These are phyloP conservation scores for Ligdia adustata DNA, from an alignment of 2,888 invertebrate genomes.

Conservation along the genomic window DNA sequence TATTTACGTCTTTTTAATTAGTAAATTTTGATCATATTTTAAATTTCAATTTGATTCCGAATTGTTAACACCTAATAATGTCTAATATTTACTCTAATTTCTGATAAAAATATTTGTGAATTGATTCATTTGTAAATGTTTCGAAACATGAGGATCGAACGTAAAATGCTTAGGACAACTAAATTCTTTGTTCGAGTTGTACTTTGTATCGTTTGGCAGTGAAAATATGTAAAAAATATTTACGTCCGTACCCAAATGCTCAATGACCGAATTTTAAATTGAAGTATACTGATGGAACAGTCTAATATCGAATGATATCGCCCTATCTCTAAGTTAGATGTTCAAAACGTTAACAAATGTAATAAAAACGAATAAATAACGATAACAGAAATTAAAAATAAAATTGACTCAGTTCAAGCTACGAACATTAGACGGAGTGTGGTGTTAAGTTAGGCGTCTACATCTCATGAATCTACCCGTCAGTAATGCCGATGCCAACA, in stretches of 20 bases:
- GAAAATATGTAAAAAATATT: conserved; percentile 44
- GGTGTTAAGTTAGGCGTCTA: no score
- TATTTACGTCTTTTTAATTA: conserved; percentile 55
- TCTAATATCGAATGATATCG: conserved; percentile 27
- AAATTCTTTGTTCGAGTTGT: conserved; percentile 61
- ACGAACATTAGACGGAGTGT: conserved; percentile 71
- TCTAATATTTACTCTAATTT: conserved; percentile 4
- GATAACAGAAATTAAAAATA: conserved; percentile 54
- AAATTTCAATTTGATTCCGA: conserved; percentile 11
- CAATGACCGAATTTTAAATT: neutral
- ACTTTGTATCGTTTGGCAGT: conserved; percentile 75
- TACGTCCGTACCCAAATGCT: conserved; percentile 30
- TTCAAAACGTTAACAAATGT: conserved; percentile 53
- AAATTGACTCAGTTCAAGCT: conserved; percentile 62
- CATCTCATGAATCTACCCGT: no score
- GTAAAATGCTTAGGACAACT: conserved; percentile 47
- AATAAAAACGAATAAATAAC: conserved; percentile 70
- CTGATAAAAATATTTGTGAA: neutral
- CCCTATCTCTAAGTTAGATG: conserved; percentile 41
- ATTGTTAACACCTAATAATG: conserved; percentile 24
- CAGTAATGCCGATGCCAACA: no score
- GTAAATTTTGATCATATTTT: conserved; percentile 33
- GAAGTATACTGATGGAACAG: neutral
- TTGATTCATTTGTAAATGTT: conserved; percentile 40
- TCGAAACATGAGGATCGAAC: conserved; percentile 47